Conservation (phyloP, 2,113 vertebrate species). For the Toxotes chatareus region DNA sequence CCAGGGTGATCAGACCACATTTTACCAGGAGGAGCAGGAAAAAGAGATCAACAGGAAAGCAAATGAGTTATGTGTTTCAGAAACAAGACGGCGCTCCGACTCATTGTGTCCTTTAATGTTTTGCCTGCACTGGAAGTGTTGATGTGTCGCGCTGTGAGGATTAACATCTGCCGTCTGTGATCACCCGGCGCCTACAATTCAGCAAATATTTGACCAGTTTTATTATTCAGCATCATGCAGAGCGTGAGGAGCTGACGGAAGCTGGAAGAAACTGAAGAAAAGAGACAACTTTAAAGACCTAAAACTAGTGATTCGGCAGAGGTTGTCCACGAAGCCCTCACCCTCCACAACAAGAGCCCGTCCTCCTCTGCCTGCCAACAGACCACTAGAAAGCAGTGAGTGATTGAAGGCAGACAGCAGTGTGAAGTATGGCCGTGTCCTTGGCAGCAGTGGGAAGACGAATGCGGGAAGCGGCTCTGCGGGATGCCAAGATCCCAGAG, state of each 20-base stretch:
- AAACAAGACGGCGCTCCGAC: too few species aligned
- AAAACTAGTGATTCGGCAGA: background rate
- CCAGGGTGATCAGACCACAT: background rate
- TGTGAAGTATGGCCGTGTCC: conserved; percentile 52
- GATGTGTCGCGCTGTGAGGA: background rate
- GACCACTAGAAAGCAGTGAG: conserved; percentile 13
- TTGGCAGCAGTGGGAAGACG: conserved; percentile 55
- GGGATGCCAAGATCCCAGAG: conserved; percentile 37
- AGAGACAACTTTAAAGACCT: background rate
- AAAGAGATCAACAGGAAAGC: background rate
- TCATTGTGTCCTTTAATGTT: background rate
- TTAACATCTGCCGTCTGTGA: background rate
- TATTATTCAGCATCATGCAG: background rate
- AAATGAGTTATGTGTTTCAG: background rate
- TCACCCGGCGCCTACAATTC: background rate
- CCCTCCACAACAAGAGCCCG: background rate
- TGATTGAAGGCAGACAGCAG: conserved; percentile 48
- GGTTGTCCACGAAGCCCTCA: conserved; percentile 1
- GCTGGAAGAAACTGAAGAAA: too few species aligned
- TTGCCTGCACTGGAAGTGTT: background rate
- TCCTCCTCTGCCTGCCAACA: conserved; percentile 13
- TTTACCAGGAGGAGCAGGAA: background rate
- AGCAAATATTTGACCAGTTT: background rate
- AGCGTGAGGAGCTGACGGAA: background rate
- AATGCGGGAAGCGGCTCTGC: conserved; percentile 52